Conservation (phyloP, 2,888 invertebrate species). For the Plebejus anna region DNA sequence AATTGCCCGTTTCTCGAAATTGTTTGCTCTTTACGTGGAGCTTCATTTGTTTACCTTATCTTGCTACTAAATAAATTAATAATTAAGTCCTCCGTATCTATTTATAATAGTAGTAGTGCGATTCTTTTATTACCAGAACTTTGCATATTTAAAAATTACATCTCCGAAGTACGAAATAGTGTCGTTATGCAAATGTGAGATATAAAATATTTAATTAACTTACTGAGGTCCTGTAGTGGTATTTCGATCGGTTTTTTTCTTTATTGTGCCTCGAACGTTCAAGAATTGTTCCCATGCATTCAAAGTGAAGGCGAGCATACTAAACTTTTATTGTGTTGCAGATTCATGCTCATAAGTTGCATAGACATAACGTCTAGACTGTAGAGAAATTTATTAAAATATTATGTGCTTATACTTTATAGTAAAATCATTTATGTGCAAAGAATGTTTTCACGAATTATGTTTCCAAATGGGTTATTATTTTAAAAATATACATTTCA, state of each 20-base stretch:
- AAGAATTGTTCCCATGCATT: neutral
- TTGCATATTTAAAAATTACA: conserved; percentile 2
- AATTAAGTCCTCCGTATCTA: neutral
- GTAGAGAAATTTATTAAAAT: neutral
- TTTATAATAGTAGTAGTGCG: neutral
- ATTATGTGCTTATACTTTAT: neutral
- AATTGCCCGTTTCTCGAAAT: neutral
- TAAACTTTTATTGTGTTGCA: neutral
- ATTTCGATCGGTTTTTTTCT: neutral
- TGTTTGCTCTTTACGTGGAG: conserved; percentile 3
- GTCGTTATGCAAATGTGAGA: neutral
- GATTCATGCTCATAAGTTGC: neutral
- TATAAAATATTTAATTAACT: neutral
- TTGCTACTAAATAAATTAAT: neutral
- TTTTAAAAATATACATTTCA: neutral
- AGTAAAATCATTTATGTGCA: neutral
- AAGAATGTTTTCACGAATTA: neutral
- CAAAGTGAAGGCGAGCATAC: neutral
- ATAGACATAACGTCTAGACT: neutral
- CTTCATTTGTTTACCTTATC: neutral
- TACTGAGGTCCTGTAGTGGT: neutral
- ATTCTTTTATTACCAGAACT: neutral
- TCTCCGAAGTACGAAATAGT: neutral
- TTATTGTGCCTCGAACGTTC: neutral
- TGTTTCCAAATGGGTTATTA: neutral